phyloP scores from a whole-genome alignment of 2,888 invertebrate species.

The Rapana venosa region DNA sequence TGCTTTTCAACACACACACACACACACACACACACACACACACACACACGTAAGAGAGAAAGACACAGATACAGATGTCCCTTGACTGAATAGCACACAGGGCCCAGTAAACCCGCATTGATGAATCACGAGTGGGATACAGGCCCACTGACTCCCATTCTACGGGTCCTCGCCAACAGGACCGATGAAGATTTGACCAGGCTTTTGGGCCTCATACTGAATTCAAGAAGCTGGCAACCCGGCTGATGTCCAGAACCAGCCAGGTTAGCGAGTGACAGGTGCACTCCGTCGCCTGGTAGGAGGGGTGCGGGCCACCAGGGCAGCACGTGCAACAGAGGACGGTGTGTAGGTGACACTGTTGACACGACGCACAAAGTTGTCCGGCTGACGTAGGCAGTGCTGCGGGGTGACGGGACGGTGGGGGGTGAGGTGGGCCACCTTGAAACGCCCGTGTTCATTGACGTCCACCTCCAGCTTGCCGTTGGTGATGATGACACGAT shows the following conservation, averaged over 20 bases:
- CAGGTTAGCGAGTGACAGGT: constrained; percentile 35
- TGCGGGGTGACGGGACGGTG: constrained; percentile 55
- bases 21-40: too few species aligned
- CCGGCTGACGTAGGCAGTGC: constrained; percentile 45
- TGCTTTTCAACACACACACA: too few species aligned
- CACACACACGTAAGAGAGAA: too few species aligned
- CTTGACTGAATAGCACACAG: too few species aligned
- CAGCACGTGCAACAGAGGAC: constrained; percentile 28
- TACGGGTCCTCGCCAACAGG: too few species aligned
- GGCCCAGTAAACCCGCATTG: too few species aligned
- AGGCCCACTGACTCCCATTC: too few species aligned
- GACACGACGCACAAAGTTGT: constrained; percentile 37
- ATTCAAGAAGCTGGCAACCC: too few species aligned
- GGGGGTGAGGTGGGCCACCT: constrained; percentile 59
- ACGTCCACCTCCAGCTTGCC: constrained; percentile 68
- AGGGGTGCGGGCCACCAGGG: constrained; percentile 32
- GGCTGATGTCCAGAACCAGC: neutral
- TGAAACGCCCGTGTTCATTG: constrained; percentile 60
- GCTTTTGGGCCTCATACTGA: too few species aligned
- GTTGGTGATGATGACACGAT: constrained; percentile 62
- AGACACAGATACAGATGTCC: too few species aligned
- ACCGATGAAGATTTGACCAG: too few species aligned
- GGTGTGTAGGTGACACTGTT: constrained; percentile 37
- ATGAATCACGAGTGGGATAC: too few species aligned
- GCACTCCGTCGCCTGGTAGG: constrained; percentile 32